phyloP scores from a whole-genome alignment of 2,888 invertebrate genomes.

The Hemistola chrysoprasaria region DNA sequence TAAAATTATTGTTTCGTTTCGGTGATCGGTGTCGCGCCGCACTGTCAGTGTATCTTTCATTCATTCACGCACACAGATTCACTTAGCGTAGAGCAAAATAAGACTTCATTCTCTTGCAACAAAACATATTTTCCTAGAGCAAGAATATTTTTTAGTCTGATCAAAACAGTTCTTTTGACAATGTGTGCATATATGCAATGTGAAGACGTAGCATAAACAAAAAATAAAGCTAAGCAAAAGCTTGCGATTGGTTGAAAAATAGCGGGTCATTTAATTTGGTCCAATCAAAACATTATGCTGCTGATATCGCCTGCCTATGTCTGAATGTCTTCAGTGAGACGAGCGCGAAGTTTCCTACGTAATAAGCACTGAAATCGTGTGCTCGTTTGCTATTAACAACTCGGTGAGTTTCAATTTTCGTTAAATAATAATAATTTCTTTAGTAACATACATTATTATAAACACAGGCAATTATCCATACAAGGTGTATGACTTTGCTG shows the following conservation, averaged over 20 bases:
- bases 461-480: constrained; percentile 3
- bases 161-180: constrained; percentile 55
- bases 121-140: constrained; percentile 36
- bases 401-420: constrained; percentile 69
- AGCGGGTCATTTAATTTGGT: constrained; percentile 70
- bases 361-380: constrained; percentile 82
- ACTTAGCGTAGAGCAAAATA: constrained; percentile 27
- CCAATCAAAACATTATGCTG: constrained; percentile 61
- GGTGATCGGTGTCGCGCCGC: not conserved
- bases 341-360: constrained; percentile 76
- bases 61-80: constrained; percentile 44
- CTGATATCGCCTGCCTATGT: constrained; percentile 62
- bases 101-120: constrained; percentile 19
- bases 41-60: constrained; percentile 28
- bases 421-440: constrained; percentile 32
- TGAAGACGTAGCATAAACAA: constrained; percentile 69
- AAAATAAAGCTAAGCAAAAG: constrained; percentile 71
- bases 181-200: constrained; percentile 62
- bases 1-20: constrained; percentile 33
- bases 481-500: constrained; percentile 7
- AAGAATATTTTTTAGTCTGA: constrained; percentile 34
- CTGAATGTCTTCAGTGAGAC: constrained; percentile 68
- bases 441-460: constrained; percentile 1
- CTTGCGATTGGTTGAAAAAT: constrained; percentile 58
- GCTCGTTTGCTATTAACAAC: constrained; percentile 69